A percentile compares a stretch with the other conserved stretches of the same genome.
Conservation (phyloP, 1,140 invertebrate genomes). For the Homarus americanus region DNA sequence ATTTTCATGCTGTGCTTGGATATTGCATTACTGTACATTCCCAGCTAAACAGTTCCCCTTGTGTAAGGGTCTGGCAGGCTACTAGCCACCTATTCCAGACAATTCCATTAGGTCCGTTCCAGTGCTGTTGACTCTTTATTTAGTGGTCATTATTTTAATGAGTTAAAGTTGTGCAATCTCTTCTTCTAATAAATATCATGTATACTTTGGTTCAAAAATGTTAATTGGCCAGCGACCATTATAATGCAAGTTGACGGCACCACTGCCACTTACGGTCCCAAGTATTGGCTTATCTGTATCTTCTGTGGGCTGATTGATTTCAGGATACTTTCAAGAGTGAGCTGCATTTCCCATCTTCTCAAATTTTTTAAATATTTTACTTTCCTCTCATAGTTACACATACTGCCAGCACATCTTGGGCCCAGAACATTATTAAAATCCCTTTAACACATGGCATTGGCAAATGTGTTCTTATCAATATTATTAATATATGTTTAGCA, state of each 20-base stretch:
- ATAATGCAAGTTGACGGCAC: constrained; percentile 37
- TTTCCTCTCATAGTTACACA: constrained; percentile 19
- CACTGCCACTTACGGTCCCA: background rate
- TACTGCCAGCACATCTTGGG: constrained; percentile 41
- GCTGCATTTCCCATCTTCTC: background rate
- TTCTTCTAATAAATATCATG: background rate
- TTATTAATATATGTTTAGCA: constrained; percentile 57
- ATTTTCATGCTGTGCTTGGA: constrained; percentile 57
- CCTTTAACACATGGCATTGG: constrained; percentile 45
- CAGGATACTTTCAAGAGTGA: constrained; percentile 24
- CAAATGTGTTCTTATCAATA: constrained; percentile 30
- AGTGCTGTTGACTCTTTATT: constrained; percentile 32
- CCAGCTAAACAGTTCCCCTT: constrained; percentile 61
- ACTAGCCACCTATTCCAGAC: constrained; percentile 57
- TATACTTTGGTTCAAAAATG: background rate
- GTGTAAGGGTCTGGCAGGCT: constrained; percentile 55
- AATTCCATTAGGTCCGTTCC: constrained; percentile 66
- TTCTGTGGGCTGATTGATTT: constrained; percentile 27
- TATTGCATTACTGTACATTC: constrained; percentile 67
- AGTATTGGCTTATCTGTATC: background rate
- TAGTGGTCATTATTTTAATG: constrained; percentile 7
- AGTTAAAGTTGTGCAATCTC: background rate
- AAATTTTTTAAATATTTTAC: background rate
- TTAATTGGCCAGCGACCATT: constrained; percentile 35
- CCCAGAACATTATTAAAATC: constrained; percentile 33